Evolutionary conservation across 2,888 invertebrate genomes (phyloP), one percentile per base, ranked within the genome.

Genomic region (Lysandra bellargus): DNA sequence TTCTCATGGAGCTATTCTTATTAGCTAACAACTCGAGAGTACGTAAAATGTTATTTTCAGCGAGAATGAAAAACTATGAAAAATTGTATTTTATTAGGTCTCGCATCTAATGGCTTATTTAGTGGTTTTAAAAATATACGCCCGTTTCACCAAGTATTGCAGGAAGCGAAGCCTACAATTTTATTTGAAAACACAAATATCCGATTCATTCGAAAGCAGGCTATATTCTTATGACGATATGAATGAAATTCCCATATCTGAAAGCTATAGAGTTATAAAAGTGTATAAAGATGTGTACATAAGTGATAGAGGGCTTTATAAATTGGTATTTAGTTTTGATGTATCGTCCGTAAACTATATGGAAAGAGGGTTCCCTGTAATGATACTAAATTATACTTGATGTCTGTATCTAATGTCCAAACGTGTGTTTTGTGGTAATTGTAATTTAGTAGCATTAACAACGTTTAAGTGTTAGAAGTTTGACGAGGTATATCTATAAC

Each of bases 261-360:
- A 3, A 57, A 87, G 89, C 90, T 88, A 94, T 94, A 92, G 92
- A 94, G 93, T 90, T 92, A 93, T 94, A 91, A 92, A 87, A 87
- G 64, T 4, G 17, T 85, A 87, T 85, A 86, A 91, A 89, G 89
- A 90, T 89, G 90, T 91, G 87, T 90, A 85, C 90, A 84, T 90
- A 86, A 83, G 85, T 86, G 88, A 88, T 88, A 86, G 87, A 86
- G 90, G 90, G 89, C 85, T 86, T 82, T 82, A 84, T 84, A 89
- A 91, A 91, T 92, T 90, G 85, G 88, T 83, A 86, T 88, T 89
- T 83, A 85, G 85, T 85, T 80, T 86, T 91, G 91, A 92, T 92
- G 89, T 91, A 93, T 92, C 87, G 87, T 88, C 80, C 79, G 84
- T 85, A 87, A 89, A 88, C 79, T 53, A 23, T 53, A 72, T 80